Evolutionary conservation across 2,113 vertebrate genomes (phyloP).

Genomic region (Ictidomys tridecemlineatus): DNA sequence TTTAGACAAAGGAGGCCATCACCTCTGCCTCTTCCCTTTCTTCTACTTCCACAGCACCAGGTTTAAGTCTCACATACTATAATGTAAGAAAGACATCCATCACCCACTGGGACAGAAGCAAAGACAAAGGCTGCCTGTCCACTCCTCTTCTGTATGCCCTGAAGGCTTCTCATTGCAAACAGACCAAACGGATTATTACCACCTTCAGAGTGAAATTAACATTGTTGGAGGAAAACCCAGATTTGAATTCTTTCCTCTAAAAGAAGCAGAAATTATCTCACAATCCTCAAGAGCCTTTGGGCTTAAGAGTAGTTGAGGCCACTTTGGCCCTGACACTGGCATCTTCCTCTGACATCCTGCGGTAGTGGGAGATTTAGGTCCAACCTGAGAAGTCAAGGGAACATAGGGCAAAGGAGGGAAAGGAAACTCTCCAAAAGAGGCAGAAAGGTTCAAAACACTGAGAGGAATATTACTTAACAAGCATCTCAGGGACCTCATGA

Average conservation of each 20-base stretch:
- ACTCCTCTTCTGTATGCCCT: neutral
- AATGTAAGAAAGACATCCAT: neutral
- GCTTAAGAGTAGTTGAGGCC: neutral
- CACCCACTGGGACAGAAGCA: neutral
- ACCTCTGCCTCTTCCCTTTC: neutral
- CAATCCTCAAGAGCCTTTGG: neutral
- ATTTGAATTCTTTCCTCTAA: conserved; percentile 24
- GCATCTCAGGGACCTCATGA: neutral
- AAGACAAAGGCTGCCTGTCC: neutral
- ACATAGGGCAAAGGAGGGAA: neutral
- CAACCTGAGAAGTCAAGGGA: neutral
- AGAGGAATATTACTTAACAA: neutral
- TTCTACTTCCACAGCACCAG: neutral
- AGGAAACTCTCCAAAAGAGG: neutral
- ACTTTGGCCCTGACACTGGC: neutral
- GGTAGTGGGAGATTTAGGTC: neutral
- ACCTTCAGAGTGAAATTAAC: neutral
- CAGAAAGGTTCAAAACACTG: too few relatives aligned
- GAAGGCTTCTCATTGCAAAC: neutral
- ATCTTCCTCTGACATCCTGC: neutral
- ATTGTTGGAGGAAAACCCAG: neutral
- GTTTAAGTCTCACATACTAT: neutral
- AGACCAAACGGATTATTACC: neutral
- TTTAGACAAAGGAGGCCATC: neutral
- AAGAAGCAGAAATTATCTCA: neutral